Percentiles rank a stretch among this genome's conserved stretches.
Conservation (phyloP, 2,888 invertebrate genomes). For the Ornithoptera priamus region DNA sequence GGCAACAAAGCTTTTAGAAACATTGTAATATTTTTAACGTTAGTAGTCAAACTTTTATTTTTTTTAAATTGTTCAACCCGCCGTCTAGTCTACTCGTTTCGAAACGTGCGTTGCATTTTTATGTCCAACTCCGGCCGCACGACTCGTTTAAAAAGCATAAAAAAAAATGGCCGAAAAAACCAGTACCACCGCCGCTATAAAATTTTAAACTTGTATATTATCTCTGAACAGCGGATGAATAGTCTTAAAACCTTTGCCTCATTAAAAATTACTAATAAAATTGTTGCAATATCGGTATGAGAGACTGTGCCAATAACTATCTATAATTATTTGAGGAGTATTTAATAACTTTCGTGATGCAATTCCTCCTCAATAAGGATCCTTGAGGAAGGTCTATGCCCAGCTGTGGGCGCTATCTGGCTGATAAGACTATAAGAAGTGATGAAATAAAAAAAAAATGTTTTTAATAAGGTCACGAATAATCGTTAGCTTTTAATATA, state of each 20-base stretch:
- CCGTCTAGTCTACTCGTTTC: conserved; percentile 36
- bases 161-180: conserved; percentile 54
- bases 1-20: background rate
- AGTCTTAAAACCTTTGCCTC: conserved; percentile 3
- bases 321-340: too few species aligned
- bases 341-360: too few species aligned
- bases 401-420: too few species aligned
- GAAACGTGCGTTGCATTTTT: conserved; percentile 55
- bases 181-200: conserved; percentile 39
- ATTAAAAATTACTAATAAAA: background rate
- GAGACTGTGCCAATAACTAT: too few species aligned
- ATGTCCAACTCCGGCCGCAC: conserved; percentile 50
- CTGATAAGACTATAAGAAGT: too few species aligned
- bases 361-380: too few species aligned
- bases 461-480: too few species aligned
- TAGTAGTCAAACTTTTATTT: conserved; percentile 13
- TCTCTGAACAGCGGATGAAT: conserved; percentile 45
- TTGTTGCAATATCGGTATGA: too few species aligned
- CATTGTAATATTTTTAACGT: too few species aligned
- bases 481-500: too few species aligned
- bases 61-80: conserved; percentile 19
- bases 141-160: conserved; percentile 45
- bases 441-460: too few species aligned
- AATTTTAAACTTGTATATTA: conserved; percentile 38
- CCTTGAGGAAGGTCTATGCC: too few species aligned